Conservation (phyloP, 2,113 vertebrate species). For the Mustela nigripes region DNA sequence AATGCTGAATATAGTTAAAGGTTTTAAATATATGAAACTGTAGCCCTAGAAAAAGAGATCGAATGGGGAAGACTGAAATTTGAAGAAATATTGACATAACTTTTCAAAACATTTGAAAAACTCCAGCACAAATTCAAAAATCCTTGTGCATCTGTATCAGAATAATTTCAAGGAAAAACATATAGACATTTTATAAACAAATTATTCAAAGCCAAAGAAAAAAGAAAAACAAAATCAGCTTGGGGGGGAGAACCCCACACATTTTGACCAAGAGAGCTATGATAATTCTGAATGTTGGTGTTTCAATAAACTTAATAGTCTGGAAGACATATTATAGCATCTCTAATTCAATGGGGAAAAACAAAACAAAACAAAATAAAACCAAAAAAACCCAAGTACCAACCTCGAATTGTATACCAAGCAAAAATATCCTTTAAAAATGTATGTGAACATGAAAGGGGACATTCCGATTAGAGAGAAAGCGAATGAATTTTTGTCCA, state of each 20-base stretch:
- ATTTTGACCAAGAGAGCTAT: neutral
- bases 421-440: neutral
- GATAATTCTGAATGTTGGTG: neutral
- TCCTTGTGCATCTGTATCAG: neutral
- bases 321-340: neutral
- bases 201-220: neutral
- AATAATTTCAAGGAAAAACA: neutral
- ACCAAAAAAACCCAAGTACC: neutral
- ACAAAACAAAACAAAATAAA: too few relatives aligned
- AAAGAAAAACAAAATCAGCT: neutral
- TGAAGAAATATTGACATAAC: neutral
- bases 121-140: neutral
- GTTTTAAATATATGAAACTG: neutral
- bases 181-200: neutral
- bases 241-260: rapidly evolving
- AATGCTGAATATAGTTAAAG: neutral
- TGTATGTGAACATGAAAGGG: neutral
- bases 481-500: neutral
- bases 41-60: neutral
- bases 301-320: neutral
- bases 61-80: neutral
- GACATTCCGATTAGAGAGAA: neutral
- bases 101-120: neutral
- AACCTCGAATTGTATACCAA: neutral
- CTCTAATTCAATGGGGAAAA: neutral